Conservation (phyloP, 2,113 vertebrate genomes). For the Cryptomyrus ogoouensis region DNA sequence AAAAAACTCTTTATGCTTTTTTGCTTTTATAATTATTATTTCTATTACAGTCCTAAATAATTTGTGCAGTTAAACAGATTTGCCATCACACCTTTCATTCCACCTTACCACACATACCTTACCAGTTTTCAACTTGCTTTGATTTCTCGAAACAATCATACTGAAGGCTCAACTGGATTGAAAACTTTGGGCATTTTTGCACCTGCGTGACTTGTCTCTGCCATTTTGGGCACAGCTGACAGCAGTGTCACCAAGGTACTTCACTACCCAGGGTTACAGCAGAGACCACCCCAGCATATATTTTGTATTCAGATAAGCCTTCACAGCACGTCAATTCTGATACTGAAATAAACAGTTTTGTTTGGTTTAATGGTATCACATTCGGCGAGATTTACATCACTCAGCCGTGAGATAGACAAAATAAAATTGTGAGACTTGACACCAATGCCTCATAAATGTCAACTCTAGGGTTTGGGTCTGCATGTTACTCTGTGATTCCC, state of each 20-base stretch:
- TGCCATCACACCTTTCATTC: neutral
- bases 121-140: neutral
- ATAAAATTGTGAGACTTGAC: neutral
- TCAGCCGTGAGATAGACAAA: neutral
- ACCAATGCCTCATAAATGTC: neutral
- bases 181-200: neutral
- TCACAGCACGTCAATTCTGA: neutral
- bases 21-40: neutral
- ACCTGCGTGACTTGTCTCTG: neutral
- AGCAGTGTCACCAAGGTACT: neutral
- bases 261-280: neutral
- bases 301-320: neutral
- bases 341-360: neutral
- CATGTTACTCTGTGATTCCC: neutral
- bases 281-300: neutral
- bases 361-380: neutral
- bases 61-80: neutral
- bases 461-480: neutral
- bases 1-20: no score
- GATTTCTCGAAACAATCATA: neutral
- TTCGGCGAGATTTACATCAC: neutral
- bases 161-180: neutral
- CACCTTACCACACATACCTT: neutral
- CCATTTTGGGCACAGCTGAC: neutral
- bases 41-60: neutral